A percentile compares a stretch with the other conserved stretches of the same genome.
Conservation (phyloP, 2,113 vertebrate species). For the Balaeniceps rex region DNA sequence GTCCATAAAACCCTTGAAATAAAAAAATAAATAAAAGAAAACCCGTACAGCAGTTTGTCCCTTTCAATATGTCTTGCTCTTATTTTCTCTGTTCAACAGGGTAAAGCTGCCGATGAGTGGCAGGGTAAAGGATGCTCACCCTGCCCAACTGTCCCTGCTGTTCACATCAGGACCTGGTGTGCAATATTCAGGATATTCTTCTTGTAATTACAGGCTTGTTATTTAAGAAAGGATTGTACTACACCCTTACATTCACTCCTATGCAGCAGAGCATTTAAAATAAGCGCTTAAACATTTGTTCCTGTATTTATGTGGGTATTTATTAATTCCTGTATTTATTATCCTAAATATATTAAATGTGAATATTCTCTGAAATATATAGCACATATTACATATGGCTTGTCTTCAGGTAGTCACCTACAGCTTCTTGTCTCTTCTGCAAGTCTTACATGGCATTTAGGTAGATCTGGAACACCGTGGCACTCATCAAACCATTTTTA, state of each 20-base stretch:
- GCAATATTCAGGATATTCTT: not conserved
- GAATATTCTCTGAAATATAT: not conserved
- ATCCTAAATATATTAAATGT: not conserved
- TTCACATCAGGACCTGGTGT: not conserved
- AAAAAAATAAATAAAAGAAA: not conserved
- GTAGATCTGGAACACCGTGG: not conserved
- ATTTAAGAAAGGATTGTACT: not conserved
- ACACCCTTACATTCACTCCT: rapidly evolving
- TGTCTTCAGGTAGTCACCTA: not conserved
- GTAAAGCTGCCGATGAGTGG: not conserved
- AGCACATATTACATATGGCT: not conserved
- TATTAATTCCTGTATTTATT: not conserved
- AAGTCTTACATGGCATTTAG: not conserved
- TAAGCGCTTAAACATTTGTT: not conserved
- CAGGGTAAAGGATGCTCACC: not conserved
- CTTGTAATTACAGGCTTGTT: not conserved
- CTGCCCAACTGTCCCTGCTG: not conserved
- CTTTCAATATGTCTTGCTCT: not conserved
- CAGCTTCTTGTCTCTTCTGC: not conserved
- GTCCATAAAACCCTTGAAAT: not conserved
- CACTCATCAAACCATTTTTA: not conserved
- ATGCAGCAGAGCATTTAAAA: not conserved
- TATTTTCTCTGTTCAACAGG: not conserved
- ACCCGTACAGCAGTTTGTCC: no score
- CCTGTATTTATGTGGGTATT: not conserved